Evolutionary conservation across 2,888 invertebrate species (phyloP).

Genomic region (Polydrusus pterygomalis): DNA sequence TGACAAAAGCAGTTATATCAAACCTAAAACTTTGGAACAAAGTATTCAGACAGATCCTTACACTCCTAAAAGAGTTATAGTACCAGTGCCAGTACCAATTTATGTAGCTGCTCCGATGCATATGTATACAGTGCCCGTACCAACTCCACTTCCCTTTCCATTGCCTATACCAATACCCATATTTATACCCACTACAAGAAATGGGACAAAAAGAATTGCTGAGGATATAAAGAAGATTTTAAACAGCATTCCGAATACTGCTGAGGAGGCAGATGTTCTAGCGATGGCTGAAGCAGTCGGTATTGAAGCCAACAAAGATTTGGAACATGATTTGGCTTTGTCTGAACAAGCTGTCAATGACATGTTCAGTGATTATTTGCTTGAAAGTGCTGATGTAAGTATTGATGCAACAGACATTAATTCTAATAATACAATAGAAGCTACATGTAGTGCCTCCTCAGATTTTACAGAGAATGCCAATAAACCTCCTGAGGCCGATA

Average conservation of each 20-base stretch:
- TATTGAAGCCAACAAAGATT: conserved; percentile 6
- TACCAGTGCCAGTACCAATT: conserved; percentile 90
- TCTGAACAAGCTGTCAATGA: conserved; percentile 6
- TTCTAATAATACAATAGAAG: not conserved
- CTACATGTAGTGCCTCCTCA: not conserved
- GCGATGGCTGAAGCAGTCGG: conserved; percentile 25
- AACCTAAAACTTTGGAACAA: conserved; percentile 27
- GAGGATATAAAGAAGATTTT: conserved; percentile 12
- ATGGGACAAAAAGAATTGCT: conserved; percentile 77
- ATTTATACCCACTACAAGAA: conserved; percentile 86
- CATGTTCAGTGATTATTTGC: conserved; percentile 15
- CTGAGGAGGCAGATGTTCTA: conserved; percentile 15
- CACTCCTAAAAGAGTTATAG: conserved; percentile 16
- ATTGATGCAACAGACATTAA: not conserved
- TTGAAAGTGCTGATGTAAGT: not conserved
- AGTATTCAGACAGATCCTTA: conserved; percentile 42
- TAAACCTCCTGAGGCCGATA: not conserved
- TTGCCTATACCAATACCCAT: conserved; percentile 89
- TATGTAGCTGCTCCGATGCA: conserved; percentile 88
- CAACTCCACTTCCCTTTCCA: conserved; percentile 87
- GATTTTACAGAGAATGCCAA: not conserved
- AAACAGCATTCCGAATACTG: conserved; percentile 1
- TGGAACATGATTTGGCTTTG: not conserved
- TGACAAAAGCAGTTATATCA: conserved; percentile 76
- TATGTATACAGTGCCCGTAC: conserved; percentile 88